Base-by-base conservation (phyloP, 2,113 vertebrate species). In the Alligator mississippiensis region DNA sequence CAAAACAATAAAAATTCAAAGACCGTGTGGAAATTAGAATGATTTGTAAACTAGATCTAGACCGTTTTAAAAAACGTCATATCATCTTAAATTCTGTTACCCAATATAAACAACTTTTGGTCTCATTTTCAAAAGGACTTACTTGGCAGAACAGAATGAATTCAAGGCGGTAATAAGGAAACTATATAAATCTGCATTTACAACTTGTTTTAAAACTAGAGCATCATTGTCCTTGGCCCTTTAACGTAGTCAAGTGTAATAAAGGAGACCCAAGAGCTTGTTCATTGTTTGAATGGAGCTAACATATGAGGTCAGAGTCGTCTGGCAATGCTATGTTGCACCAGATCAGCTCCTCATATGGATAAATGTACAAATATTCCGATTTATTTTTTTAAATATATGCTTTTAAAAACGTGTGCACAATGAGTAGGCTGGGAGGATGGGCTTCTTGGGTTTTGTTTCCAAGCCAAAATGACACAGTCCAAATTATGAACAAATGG, bases 401-500 rank as follows among this genome's bases (percentile, higher is more conserved):
- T 75, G 90, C 58, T 94, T 72, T 72, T 89, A 92, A 95, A 95
- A 83, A 92, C 90, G 55, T 88, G 81, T 84, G 82, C 63, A 25
- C 66, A 57, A 55, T 75, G 57, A 47, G 89, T 55, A 55, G 58
- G 54, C 62, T 10, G 82, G 61, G 34, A 72, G 58, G 2, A 3
- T 85, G 80, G 87, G 82, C 8, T 16, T 62, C 90, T 77, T 34
- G 27, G 80, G 55, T 84, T 95, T 80, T 95, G 92, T 92, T 89
- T 91, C 80, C 27, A 80, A 82, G 92, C 92, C 94, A 93, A 93
- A 94, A 92, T 72, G 59, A 76, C 89, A 89, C 77, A 93, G 82
- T 72, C 90, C 24, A 64, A 93, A 77, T 92, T 90, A 94, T 87
- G 94, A 93, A 95, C 94, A 95, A 94, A 93, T 92, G 91, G 47